These are phyloP conservation scores for Atrichornis clamosus DNA, from an alignment of 2,113 vertebrate genomes.

Conservation along the genomic window DNA sequence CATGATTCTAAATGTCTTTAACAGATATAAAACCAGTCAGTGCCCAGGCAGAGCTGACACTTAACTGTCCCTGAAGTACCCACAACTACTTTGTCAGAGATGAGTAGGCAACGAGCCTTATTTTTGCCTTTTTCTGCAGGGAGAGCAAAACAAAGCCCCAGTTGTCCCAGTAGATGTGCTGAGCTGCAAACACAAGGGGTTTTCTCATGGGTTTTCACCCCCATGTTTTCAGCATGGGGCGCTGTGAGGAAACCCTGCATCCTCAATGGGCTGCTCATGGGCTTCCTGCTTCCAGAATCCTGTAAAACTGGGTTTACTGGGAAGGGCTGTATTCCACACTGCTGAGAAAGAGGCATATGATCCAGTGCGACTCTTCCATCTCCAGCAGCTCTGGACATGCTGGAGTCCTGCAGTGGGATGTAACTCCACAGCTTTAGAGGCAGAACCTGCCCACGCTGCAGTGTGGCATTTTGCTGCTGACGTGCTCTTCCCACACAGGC, in stretches of 20 bases:
- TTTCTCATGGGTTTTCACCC: background rate
- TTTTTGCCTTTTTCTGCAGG: background rate
- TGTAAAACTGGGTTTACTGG: background rate
- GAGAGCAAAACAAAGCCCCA: background rate
- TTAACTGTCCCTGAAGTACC: background rate
- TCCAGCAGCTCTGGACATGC: background rate
- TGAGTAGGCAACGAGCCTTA: background rate
- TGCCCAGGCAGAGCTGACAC: background rate
- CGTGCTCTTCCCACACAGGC: background rate
- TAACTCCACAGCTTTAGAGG: background rate
- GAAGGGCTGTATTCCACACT: background rate
- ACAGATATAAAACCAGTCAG: background rate
- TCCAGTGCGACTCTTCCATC: background rate
- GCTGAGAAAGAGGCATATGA: background rate
- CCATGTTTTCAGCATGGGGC: accelerated
- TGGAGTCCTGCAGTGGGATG: background rate
- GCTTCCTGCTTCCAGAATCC: background rate
- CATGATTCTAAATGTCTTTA: background rate
- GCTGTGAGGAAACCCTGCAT: background rate
- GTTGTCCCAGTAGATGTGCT: background rate
- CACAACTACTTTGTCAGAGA: background rate
- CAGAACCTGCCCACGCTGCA: background rate
- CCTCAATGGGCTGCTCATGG: background rate
- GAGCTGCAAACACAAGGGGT: background rate
- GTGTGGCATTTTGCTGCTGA: background rate